Conservation (phyloP, 2,888 invertebrate genomes). For the Acleris literana region DNA sequence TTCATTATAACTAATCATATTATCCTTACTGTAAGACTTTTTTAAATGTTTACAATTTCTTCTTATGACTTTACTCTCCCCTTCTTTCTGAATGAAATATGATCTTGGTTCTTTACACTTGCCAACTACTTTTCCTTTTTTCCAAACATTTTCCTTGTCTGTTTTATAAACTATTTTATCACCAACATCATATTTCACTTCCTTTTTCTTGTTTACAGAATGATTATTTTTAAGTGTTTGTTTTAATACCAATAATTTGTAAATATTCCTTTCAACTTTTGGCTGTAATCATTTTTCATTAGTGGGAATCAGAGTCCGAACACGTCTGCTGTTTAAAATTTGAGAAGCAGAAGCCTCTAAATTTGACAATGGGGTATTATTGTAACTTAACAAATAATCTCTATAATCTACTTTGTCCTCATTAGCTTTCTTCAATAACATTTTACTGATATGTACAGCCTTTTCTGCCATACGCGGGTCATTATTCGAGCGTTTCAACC, state of each 20-base stretch:
- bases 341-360: conserved; percentile 35
- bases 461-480: conserved; percentile 33
- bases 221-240: conserved; percentile 1
- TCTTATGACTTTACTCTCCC: neutral
- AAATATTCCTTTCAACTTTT: conserved; percentile 6
- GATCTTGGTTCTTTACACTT: conserved; percentile 13
- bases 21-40: too few relatives aligned
- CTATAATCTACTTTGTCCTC: conserved; percentile 36
- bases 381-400: conserved; percentile 32
- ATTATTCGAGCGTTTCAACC: too few relatives aligned
- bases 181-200: neutral
- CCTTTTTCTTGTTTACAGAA: neutral
- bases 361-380: conserved; percentile 31
- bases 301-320: conserved; percentile 12
- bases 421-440: conserved; percentile 27
- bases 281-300: conserved; percentile 1
- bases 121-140: conserved; percentile 5
- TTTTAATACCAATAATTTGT: conserved; percentile 5
- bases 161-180: conserved; percentile 9
- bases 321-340: conserved; percentile 34
- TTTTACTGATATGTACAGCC: conserved; percentile 34
- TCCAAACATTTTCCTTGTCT: conserved; percentile 7
- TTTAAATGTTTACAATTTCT: too few relatives aligned
- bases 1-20: too few relatives aligned
- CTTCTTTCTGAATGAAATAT: conserved; percentile 13